Base-by-base conservation (phyloP, 1,140 invertebrate genomes). In the Liolophura sinensis region DNA sequence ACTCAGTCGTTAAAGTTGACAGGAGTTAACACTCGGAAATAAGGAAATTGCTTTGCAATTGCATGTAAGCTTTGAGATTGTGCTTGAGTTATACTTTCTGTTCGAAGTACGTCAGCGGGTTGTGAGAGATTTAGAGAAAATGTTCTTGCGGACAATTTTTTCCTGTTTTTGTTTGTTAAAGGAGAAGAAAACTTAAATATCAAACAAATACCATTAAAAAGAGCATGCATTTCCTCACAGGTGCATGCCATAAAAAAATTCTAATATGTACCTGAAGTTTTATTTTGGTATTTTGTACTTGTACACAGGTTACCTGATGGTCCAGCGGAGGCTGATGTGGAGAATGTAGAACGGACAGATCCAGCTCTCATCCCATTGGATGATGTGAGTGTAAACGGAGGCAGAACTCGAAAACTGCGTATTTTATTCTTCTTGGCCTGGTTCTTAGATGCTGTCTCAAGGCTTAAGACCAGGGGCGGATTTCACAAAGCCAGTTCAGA, bases 291-390 rank as follows among this genome's bases (percentile, higher is more conserved):
- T 16, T 25, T 60, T 25, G 49, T 46, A 55, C 56, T 24, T 60
- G 49, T 62, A 71, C 73, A 4, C 67, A 86, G 83, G 79, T 91
- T 96, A 62, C 94, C 95, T 15, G 94, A 96, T 78, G 90, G 90
- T 56, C 87, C 94, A 0, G 87, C 89, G 47, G 95, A 97, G 85
- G 92, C 95, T 1, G 93, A 96, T 71, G 82, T 90, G 62, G 94
- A 96, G 84, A 89, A 91, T 73, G 89, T 90, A 70, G 79, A 87
- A n/a, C 73, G 71, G 15, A 87, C 88, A 1, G 92, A 95, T 77
- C 91, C 93, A 1, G 90, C 90, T 69, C 85, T 89, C 11, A 96
- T 97, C 84, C 94, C 95, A 7, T 83, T 96, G 59, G 93, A 96
- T 69, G 94, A 96, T 86, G 87, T 93, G 73, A 92, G 88, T 93